Evolutionary conservation across 2,888 invertebrate species (phyloP).

Genomic region (Tortricodes alternella): DNA sequence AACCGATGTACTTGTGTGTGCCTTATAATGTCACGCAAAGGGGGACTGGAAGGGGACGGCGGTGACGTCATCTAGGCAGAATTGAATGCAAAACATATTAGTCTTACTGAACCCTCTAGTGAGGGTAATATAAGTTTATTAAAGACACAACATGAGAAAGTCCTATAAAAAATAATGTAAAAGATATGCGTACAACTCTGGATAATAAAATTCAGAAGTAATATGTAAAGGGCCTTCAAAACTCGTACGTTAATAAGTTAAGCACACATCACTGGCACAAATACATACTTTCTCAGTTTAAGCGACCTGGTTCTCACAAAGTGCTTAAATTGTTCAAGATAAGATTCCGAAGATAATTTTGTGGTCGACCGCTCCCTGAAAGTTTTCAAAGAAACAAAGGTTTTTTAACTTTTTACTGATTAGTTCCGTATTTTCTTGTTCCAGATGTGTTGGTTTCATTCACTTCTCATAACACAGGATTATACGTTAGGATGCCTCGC

Average conservation of each 20-base stretch:
- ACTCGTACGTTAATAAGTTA: neutral
- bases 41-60: conserved; percentile 13
- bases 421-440: too few species aligned
- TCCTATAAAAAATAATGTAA: too few species aligned
- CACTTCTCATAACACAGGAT: too few species aligned
- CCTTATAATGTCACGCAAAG: conserved; percentile 2
- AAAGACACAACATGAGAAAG: too few species aligned
- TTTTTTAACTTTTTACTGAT: too few species aligned
- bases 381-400: neutral
- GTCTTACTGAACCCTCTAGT: too few species aligned
- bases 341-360: conserved; percentile 13
- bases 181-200: too few species aligned
- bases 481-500: too few species aligned
- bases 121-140: neutral
- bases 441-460: too few species aligned
- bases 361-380: neutral
- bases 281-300: neutral
- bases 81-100: neutral
- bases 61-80: conserved; percentile 15
- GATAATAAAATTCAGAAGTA: too few species aligned
- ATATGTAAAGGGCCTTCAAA: neutral
- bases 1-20: too few species aligned
- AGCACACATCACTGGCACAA: too few species aligned
- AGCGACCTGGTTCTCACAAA: conserved; percentile 20
- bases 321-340: conserved; percentile 1